Evolutionary conservation across 53 echinoderm and acorn worm genomes (phyloP).

Genomic region (Glandiceps talaboti): DNA sequence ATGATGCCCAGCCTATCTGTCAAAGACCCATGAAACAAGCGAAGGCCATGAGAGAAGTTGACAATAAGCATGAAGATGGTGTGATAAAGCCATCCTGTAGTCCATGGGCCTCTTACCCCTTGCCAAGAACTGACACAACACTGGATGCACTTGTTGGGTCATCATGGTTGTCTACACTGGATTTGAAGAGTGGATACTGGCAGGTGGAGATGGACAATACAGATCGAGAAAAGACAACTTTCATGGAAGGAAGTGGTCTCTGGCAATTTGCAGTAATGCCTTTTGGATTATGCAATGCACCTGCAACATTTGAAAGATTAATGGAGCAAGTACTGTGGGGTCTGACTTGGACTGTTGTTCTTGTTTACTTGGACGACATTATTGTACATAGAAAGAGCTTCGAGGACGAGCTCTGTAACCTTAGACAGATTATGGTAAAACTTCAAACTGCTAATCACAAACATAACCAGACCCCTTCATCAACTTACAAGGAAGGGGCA

Average conservation of each 20-base stretch:
- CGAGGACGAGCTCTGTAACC: background rate
- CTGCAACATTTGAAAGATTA: background rate
- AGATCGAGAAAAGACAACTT: background rate
- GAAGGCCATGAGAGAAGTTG: background rate
- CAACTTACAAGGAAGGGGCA: background rate
- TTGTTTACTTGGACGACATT: background rate
- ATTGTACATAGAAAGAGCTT: background rate
- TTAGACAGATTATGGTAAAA: background rate
- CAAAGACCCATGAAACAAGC: constrained; percentile 1
- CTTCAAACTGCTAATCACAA: background rate
- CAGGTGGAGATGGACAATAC: background rate
- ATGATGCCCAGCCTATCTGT: background rate
- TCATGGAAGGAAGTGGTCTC: background rate
- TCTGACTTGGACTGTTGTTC: background rate
- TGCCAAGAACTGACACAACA: background rate
- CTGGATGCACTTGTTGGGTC: background rate
- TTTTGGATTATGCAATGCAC: background rate
- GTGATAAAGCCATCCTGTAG: background rate
- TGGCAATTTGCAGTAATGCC: background rate
- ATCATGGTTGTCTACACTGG: background rate
- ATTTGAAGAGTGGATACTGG: background rate
- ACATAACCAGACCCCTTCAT: background rate
- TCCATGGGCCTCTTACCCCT: background rate
- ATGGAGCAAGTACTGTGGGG: background rate
- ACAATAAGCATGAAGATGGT: background rate